Base-by-base conservation (phyloP, 2,888 invertebrate species). In the Leptothorax acervorum region DNA sequence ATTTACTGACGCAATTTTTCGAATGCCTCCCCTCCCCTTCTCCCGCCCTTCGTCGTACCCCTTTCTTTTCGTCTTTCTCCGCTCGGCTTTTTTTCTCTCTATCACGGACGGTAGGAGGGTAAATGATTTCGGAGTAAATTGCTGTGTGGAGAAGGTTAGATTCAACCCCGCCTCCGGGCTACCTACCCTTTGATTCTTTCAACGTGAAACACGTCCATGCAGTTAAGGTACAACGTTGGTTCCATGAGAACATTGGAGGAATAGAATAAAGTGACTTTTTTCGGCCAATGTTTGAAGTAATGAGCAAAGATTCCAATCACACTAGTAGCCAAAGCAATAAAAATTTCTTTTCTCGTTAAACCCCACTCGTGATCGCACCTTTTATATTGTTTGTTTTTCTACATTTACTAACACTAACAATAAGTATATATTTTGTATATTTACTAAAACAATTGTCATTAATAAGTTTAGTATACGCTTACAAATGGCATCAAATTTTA, bases 1-100 rank as follows among this genome's bases (percentile, higher is more conserved):
- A 93, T 94, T 93, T 93, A 93, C 90, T 92, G 92, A 89, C 84
- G 92, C 89, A 92, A 93, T 93, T 93, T 94, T 94, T 93, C 92
- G 90, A 88, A 90, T 92, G 90, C 90, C 88, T 63, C 12, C 42
- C 23, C 42, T 12, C 8, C 12, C 35, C 35, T 35, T 35, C 12
- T 55, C 70, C 70, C 75, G 62, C 53, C 31, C 78, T 75, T 45
- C 51, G 11, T 48, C 39, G 68, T 65, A 68, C 78, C 81, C 78
- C 83, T 87, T 85, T 82, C 82, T 57, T 84, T 82, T 74, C 83
- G 75, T 68, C 85, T 86, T 86, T 73, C 83, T 79, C 82, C 48
- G 18, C 63, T 71, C 18, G 28, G 39, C 74, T 74, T 73, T 74
- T 55, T 74, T 55, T 70, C 82, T 84, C 55, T 83, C 85, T 75